Conservation (phyloP, 1,140 invertebrate species). For the Odontomachus brunneus region DNA sequence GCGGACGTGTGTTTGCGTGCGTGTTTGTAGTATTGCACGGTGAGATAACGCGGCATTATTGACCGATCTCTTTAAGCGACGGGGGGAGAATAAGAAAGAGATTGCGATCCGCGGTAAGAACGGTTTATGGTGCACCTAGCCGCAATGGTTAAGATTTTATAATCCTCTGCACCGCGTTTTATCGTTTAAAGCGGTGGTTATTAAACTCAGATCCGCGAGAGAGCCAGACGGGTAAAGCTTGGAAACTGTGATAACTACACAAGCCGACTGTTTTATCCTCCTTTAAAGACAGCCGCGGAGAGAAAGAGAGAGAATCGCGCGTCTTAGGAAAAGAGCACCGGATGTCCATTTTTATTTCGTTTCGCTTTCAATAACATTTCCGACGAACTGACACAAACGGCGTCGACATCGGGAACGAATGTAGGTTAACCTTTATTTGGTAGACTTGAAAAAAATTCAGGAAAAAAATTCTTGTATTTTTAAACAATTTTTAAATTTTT, state of each 20-base stretch:
- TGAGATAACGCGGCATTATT: slow-evolving; percentile 23
- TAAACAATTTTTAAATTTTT: no score
- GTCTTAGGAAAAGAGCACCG: not conserved
- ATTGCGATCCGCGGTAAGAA: slow-evolving; percentile 16
- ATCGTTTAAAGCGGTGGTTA: slow-evolving; percentile 22
- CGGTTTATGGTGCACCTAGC: slow-evolving; percentile 3
- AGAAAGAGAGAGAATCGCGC: not conserved
- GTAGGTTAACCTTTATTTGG: no score
- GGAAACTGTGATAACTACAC: slow-evolving; percentile 13
- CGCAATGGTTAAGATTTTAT: slow-evolving; percentile 28
- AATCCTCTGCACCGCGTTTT: slow-evolving; percentile 26
- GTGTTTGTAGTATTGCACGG: not conserved
- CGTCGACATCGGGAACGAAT: slow-evolving; percentile 20
- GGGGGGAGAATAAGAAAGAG: slow-evolving; percentile 6
- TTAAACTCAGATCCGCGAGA: slow-evolving; percentile 41
- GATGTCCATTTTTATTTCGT: not conserved
- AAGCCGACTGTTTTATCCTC: not conserved
- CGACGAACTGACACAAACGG: slow-evolving; percentile 14
- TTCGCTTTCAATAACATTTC: slow-evolving; percentile 4
- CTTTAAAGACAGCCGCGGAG: not conserved
- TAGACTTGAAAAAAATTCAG: no score
- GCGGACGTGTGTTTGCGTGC: not conserved
- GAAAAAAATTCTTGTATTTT: no score
- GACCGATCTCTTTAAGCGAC: not conserved
- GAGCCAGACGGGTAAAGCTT: slow-evolving; percentile 7